Evolutionary conservation across 1,140 invertebrate species (phyloP).

Genomic region (Notospermus geniculatus): DNA sequence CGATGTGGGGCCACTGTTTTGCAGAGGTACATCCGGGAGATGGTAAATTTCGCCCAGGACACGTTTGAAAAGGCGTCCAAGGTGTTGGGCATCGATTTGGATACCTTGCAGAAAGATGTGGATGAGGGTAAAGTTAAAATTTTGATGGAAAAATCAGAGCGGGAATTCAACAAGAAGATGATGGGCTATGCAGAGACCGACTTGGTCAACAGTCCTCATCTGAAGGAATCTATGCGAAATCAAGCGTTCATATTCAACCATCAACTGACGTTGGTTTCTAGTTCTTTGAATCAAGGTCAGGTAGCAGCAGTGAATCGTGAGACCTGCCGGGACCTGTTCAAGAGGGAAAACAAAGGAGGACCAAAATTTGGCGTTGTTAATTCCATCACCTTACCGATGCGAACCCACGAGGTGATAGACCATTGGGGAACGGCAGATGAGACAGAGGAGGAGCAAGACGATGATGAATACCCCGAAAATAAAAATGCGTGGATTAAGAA

Average conservation of each 20-base stretch:
- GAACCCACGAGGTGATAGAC: background rate
- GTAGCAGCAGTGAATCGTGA: background rate
- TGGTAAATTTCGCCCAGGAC: background rate
- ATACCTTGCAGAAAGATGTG: background rate
- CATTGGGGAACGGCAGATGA: background rate
- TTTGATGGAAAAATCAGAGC: background rate
- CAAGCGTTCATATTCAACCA: background rate
- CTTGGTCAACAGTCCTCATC: background rate
- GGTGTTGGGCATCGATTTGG: background rate
- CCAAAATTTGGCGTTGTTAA: background rate
- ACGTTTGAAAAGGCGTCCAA: background rate
- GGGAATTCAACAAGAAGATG: constrained; percentile 2
- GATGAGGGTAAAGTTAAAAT: background rate
- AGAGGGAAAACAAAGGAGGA: background rate
- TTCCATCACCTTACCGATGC: background rate
- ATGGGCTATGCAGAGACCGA: background rate
- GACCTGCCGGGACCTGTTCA: background rate
- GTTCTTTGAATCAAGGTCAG: background rate
- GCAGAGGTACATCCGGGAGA: too few relatives aligned
- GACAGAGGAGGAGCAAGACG: background rate
- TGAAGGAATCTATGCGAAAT: background rate
- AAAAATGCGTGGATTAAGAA: background rate
- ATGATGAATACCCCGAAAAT: constrained; percentile 2
- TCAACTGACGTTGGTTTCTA: background rate
- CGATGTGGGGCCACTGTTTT: too few relatives aligned